Conservation (phyloP, 2,888 invertebrate genomes). For the Agriopis aurantiaria region DNA sequence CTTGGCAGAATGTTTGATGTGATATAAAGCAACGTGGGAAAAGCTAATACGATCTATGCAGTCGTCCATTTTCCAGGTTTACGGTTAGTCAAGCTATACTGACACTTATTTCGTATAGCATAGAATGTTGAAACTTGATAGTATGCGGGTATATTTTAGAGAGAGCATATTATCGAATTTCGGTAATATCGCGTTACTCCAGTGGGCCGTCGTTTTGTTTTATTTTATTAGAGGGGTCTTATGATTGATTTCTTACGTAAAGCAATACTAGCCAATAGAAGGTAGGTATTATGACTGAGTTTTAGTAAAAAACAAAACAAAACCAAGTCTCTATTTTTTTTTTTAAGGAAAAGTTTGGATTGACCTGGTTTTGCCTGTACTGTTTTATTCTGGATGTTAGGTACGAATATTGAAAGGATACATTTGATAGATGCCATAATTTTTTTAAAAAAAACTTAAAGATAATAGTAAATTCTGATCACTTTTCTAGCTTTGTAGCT, state of each 20-base stretch:
- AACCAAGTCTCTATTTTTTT: too few relatives aligned
- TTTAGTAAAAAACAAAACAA: too few relatives aligned
- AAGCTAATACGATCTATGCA: conserved; percentile 60
- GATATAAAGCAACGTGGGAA: conserved; percentile 77
- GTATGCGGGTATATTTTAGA: conserved; percentile 29
- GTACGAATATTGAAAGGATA: too few relatives aligned
- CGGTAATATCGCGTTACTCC: conserved; percentile 39
- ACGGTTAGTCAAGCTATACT: conserved; percentile 32
- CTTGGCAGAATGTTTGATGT: conserved; percentile 72
- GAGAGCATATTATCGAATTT: conserved; percentile 35
- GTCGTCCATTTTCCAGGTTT: conserved; percentile 40
- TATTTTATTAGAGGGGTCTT: conserved; percentile 23
- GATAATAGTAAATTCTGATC: too few relatives aligned
- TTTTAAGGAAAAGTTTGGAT: too few relatives aligned
- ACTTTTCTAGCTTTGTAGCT: too few relatives aligned
- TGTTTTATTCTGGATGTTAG: too few relatives aligned
- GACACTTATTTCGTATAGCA: conserved; percentile 30
- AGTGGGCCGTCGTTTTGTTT: conserved; percentile 30
- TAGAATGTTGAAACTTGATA: conserved; percentile 26
- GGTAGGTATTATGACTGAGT: too few relatives aligned
- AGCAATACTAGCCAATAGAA: not conserved
- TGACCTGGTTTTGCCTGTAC: too few relatives aligned
- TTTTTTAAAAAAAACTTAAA: too few relatives aligned
- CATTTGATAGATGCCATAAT: too few relatives aligned
- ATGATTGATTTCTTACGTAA: conserved; percentile 20